These are phyloP conservation scores for Hipposideros armiger DNA, from an alignment of 2,113 vertebrate genomes.

Conservation along the genomic window DNA sequence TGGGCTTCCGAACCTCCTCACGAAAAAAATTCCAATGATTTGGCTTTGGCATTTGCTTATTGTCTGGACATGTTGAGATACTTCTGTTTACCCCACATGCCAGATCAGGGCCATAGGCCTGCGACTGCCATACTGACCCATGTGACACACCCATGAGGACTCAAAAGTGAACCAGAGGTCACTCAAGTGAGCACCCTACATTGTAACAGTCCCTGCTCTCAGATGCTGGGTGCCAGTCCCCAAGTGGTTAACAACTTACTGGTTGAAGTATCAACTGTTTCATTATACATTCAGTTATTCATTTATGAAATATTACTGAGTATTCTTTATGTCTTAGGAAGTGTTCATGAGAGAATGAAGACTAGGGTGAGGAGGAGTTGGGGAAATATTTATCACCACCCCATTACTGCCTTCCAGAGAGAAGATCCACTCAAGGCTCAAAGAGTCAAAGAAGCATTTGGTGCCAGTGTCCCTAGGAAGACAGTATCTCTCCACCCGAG, in stretches of 20 bases:
- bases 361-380: not conserved
- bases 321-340: not conserved
- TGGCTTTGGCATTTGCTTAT: not conserved
- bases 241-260: not conserved
- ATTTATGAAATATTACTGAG: not conserved
- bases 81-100: not conserved
- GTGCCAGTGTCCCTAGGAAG: not conserved
- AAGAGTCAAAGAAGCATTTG: not conserved
- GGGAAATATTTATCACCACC: not conserved
- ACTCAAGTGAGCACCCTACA: not conserved
- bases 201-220: not conserved
- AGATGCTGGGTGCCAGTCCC: not conserved
- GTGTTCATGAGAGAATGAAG: not conserved
- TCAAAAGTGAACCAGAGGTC: not conserved
- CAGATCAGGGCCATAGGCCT: not conserved
- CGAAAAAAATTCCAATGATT: not conserved
- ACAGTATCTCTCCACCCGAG: not conserved
- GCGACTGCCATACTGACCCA: not conserved
- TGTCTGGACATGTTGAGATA: not conserved
- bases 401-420: not conserved
- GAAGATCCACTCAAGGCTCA: not conserved
- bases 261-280: not conserved
- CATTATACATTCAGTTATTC: not conserved
- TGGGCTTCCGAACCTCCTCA: not conserved
- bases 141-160: not conserved